phyloP scores from a whole-genome alignment of 2,888 invertebrate genomes.

The Callyntrura sp. region DNA sequence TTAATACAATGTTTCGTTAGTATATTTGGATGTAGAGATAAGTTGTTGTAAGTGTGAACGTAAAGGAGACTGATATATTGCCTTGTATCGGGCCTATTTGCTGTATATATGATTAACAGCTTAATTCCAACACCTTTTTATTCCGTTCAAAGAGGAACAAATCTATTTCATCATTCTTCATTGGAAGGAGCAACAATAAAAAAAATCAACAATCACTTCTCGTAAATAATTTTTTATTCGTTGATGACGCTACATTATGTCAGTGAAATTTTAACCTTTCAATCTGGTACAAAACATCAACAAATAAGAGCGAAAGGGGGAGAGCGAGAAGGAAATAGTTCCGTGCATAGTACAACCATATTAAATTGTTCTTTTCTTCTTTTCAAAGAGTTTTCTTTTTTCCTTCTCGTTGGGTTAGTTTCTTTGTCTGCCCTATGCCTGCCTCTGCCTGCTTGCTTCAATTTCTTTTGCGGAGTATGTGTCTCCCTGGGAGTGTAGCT shows the following conservation, averaged over 20 bases:
- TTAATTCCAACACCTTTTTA: constrained; percentile 50
- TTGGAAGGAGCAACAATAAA: constrained; percentile 23
- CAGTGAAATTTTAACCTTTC: constrained; percentile 64
- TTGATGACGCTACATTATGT: neutral
- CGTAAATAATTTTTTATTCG: constrained; percentile 40
- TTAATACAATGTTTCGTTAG: neutral
- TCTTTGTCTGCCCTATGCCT: neutral
- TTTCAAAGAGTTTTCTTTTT: neutral
- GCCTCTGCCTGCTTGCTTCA: neutral
- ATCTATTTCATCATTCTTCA: constrained; percentile 8
- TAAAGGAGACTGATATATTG: constrained; percentile 18
- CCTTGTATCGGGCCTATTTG: neutral
- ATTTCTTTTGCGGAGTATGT: constrained; percentile 1
- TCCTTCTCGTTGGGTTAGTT: constrained; percentile 17
- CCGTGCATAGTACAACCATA: neutral
- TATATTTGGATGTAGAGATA: neutral
- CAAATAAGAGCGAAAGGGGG: constrained; percentile 17
- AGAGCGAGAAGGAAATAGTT: constrained; percentile 3
- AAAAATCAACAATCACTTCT: constrained; percentile 32
- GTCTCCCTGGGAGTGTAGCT: neutral
- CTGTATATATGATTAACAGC: constrained; percentile 47
- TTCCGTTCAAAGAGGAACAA: neutral
- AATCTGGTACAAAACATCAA: constrained; percentile 44
- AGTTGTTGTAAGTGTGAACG: neutral
- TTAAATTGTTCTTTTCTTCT: neutral